Base-by-base conservation (phyloP, 2,888 invertebrate genomes). In the Suillia variegata region DNA sequence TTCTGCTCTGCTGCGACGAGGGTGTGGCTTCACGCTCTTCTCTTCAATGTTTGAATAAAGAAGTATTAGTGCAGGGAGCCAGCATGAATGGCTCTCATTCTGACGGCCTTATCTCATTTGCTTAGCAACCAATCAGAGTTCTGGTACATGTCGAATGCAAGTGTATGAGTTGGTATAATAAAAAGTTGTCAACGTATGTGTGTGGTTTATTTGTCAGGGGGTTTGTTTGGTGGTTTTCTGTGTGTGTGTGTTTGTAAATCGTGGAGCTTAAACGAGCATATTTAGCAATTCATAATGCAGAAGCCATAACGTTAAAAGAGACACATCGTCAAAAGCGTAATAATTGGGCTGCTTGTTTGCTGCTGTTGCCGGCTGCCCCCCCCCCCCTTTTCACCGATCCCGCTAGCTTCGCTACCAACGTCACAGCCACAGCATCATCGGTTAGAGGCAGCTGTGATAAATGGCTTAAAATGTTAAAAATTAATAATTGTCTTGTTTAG, bases 321-420 rank as follows among this genome's bases (percentile, higher is more conserved):
- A 66, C 61, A 66, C 61, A 64, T 69, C 62, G 61, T 69, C 63
- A 69, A 66, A 67, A 67, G 67, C 65, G 61, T 68, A 68, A 69
- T 69, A 67, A 69, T 69, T 67, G 67, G 13, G 8, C 15, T 55
- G 55, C 42, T 45, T n/a, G n/a, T n/a, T n/a, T n/a, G n/a, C n/a
- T n/a, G n/a, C n/a, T n/a, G n/a, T n/a, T n/a, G n/a, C n/a, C n/a
- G n/a, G n/a, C n/a, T n/a, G n/a, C n/a, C n/a, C n/a, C n/a, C n/a
- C n/a, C n/a, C n/a, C n/a, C n/a, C n/a, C n/a, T n/a, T n/a, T n/a
- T n/a, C n/a, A n/a, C n/a, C n/a, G n/a, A n/a, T n/a, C n/a, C n/a
- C n/a, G n/a, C n/a, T n/a, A n/a, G n/a, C n/a, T n/a, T n/a, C n/a
- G n/a, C n/a, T n/a, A n/a, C n/a, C n/a, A n/a, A n/a, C n/a, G n/a